Base-by-base conservation (phyloP, 2,888 invertebrate genomes). In the Bibio marci region DNA sequence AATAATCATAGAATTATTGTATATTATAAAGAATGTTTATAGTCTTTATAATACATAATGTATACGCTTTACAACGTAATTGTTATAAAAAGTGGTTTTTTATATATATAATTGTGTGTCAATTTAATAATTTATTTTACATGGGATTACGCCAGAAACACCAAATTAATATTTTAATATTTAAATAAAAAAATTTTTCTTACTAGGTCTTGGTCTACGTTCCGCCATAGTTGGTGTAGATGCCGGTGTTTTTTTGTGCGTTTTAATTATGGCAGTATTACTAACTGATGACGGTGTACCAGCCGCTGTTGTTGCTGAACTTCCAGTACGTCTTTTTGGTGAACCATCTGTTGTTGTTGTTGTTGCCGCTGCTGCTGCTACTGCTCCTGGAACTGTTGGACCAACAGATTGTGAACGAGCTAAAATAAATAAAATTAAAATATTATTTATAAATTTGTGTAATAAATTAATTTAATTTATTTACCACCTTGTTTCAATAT, bases 341-440 rank as follows among this genome's bases (percentile, higher is more conserved):
- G 85, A 85, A 63, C 76, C 79, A 53, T 76, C 74, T 38, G 67
- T 52, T 44, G 65, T 65, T 47, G 65, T 63, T 46, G 66, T 65
- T 41, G 62, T n/a, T n/a, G n/a, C n/a, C n/a, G n/a, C n/a, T n/a
- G n/a, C n/a, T n/a, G n/a, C n/a, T n/a, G n/a, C n/a, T n/a, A n/a
- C n/a, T n/a, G n/a, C n/a, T n/a, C n/a, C n/a, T n/a, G n/a, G n/a
- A n/a, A n/a, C n/a, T n/a, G n/a, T 65, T 34, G 78, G 77, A 46
- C 78, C 79, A 49, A 76, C 74, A 43, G 78, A 78, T 58, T 77
- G 76, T 41, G 77, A 77, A 52, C 78, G 73, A 56, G 68, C 73
- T 61, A 46, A 22, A 43, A 22, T 17, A 11, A 26, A 30, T 31
- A 41, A 13, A 35, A 28, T 34, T 37, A n/a, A 19, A 33, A 36